phyloP scores from a whole-genome alignment of 2,888 invertebrate genomes.

The Eustalomyia histrio region DNA sequence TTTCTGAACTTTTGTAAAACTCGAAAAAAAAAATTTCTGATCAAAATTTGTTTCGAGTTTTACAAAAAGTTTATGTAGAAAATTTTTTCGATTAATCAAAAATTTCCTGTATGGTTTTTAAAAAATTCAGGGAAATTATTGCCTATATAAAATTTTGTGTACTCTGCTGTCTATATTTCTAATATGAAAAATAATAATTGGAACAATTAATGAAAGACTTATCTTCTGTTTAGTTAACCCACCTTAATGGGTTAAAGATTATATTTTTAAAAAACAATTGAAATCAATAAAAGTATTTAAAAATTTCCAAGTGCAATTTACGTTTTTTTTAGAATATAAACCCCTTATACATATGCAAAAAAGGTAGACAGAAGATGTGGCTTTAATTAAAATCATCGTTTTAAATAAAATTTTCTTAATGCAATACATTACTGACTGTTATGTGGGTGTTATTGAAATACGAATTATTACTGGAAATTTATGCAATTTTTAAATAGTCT shows the following conservation, averaged over 20 bases:
- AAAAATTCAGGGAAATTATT: too few relatives aligned
- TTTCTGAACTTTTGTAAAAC: too few relatives aligned
- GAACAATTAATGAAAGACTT: too few relatives aligned
- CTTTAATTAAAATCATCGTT: conserved; percentile 52
- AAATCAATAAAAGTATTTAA: conserved; percentile 50
- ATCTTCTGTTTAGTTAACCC: too few relatives aligned
- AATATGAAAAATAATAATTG: too few relatives aligned
- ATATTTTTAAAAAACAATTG: conserved; percentile 41
- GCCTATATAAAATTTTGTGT: too few relatives aligned
- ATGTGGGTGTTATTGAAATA: conserved; percentile 59
- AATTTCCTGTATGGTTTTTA: too few relatives aligned
- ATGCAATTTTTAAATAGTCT: conserved; percentile 59
- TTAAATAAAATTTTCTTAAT: conserved; percentile 29
- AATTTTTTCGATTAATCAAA: too few relatives aligned
- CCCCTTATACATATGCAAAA: neutral
- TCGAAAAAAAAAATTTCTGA: too few relatives aligned
- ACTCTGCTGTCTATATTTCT: too few relatives aligned
- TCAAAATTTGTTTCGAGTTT: too few relatives aligned
- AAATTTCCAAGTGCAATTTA: conserved; percentile 47
- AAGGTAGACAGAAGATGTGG: conserved; percentile 39
- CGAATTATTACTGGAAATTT: conserved; percentile 60
- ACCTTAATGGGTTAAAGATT: conserved; percentile 45
- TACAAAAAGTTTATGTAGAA: too few relatives aligned
- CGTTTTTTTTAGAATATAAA: conserved; percentile 15
- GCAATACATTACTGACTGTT: neutral